Evolutionary conservation across 2,113 vertebrate genomes (phyloP), one percentile per base, ranked within the genome.

Genomic region (Tapirus terrestris): DNA sequence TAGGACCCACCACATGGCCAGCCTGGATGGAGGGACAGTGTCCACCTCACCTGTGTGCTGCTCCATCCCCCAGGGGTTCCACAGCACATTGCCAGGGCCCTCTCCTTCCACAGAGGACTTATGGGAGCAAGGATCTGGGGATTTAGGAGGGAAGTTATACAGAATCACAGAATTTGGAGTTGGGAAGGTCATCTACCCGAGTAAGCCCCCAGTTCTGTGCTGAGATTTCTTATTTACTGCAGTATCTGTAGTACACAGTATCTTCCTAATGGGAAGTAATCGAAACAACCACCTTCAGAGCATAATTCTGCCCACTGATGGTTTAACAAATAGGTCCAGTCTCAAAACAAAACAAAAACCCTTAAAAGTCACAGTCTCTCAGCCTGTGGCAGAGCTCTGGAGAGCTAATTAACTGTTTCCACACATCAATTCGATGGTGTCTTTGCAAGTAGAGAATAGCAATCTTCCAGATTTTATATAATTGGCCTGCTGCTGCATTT

Each of bases 381-480:
- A 85, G 51, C 39, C 31, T 80, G 51, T 53, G 63, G 86, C 75
- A 84, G 36, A 84, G 45, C 60, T 88, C 85, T 68, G 8, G 33
- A 96, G 91, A 93, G 39, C 65, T 95, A 53, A 95, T 76, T 29
- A 92, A 48, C 43, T 79, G 39, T 70, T 76, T 88, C 75, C 58
- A 70, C 20, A 94, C 16, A 45, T 73, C 79, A 70, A 33, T 31
- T 45, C 12, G 3, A 53, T 53, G 75, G 87, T 56, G 39, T 68
- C 72, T 96, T 85, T 83, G 53, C 68, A 51, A 48, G 11, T 33
- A 20, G 48, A 88, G 39, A 36, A 20, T 39, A 53, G 9, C 48
- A 45, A 16, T 81, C 39, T 81, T 63, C 36, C 23, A 81, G 84
- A 18, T 33, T 80, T 61, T 92, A 31, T 83, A 0, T 39, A 75